Base-by-base conservation (phyloP, 2,888 invertebrate genomes). In the Tachina fera region DNA sequence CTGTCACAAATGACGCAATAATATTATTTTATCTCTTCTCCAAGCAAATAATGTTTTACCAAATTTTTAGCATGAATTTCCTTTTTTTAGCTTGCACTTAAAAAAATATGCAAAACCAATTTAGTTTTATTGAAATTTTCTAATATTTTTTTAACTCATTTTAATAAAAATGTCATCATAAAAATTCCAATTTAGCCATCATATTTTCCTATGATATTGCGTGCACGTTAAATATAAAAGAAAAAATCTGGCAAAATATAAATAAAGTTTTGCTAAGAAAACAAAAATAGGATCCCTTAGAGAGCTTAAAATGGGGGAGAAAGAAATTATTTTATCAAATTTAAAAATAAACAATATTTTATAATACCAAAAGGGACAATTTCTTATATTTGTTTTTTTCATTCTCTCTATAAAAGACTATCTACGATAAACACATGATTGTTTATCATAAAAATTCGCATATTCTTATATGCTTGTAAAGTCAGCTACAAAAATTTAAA, bases 81-180 rank as follows among this genome's bases (percentile, higher is more conserved):
- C 4, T 43, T 67, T 53, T 70, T 72, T 65, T 19, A 67, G 19
- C 19, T 60, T 41, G 16, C 67, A 60, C 47, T 67, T 61, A 63
- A 60, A 49, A 81, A 81, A 78, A 63, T 10, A 41, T 58, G 6
- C 6, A 51, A 87, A 87, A 80, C 77, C 83, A 83, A 84, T 83
- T 83, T 80, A 83, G 77, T 87, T 84, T 87, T 77, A 87, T 79
- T 75, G 41, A 77, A 80, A 86, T 80, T 72, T 83, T 78, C 22
- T 43, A 5, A 41, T 43, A 16, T 19, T 76, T 19, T 76, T 58
- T 79, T 77, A 83, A 71, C n/a, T 72, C n/a, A 83, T 83, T 83
- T 81, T 86, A 77, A 86, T 83, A 83, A 86, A 86, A 83, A 83
- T 86, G 80, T 83, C 86, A 83, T 74, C 83, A 77, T 86, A 86